Conservation (phyloP, 2,797 vertebrate genomes). For the Eulemur coronatus region DNA sequence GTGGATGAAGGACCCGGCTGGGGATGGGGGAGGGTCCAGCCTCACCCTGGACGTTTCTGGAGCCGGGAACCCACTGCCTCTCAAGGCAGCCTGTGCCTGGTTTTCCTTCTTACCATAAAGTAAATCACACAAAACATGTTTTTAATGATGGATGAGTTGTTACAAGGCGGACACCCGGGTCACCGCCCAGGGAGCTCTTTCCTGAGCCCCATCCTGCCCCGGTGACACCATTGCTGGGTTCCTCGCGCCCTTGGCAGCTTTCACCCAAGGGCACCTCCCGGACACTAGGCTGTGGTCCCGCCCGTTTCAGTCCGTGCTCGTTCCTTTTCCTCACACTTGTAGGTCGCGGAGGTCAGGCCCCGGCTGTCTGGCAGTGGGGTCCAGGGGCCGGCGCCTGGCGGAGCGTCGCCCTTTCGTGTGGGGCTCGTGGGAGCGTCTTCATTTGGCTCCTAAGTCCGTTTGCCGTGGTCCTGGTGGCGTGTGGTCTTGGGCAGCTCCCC, state of each 20-base stretch:
- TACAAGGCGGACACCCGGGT: not conserved
- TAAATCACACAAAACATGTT: not conserved
- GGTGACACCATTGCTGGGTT: fast-evolving
- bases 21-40: too few relatives aligned
- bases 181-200: not conserved
- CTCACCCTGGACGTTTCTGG: not conserved
- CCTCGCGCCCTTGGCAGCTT: not conserved
- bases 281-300: not conserved
- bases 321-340: not conserved
- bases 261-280: not conserved
- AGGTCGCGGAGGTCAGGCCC: not conserved
- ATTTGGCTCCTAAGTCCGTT: too few relatives aligned
- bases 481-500: too few relatives aligned
- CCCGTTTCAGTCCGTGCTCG: not conserved
- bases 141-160: not conserved
- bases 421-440: not conserved
- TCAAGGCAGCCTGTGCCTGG: not conserved
- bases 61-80: not conserved
- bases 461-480: too few relatives aligned
- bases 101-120: not conserved
- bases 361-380: not conserved
- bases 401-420: not conserved
- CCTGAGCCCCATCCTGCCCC: not conserved
- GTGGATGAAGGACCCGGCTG: not conserved
- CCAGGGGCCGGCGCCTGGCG: not conserved